A percentile compares a stretch with the other conserved stretches of the same genome.
phyloP scores from a whole-genome alignment of 2,888 invertebrate genomes.

The Blera fallax region DNA sequence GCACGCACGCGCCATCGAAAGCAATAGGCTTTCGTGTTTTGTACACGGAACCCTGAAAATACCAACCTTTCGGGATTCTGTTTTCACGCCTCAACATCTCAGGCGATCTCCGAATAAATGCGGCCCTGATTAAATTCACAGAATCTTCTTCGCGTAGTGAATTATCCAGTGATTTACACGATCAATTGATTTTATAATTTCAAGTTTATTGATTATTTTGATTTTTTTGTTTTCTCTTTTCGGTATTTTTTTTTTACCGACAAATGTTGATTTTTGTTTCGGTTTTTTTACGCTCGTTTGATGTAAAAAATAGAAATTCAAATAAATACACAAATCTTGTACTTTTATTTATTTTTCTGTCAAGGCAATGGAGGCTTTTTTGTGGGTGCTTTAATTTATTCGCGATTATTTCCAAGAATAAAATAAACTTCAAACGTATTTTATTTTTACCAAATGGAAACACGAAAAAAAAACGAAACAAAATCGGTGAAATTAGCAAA shows the following conservation, averaged over 20 bases:
- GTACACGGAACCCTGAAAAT: no score
- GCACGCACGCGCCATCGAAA: no score
- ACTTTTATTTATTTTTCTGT: slow-evolving; percentile 24
- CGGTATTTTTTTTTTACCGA: not conserved
- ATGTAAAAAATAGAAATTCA: slow-evolving; percentile 49
- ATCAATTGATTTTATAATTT: slow-evolving; percentile 48
- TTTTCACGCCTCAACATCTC: no score
- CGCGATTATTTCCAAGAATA: slow-evolving; percentile 33
- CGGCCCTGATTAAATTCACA: not conserved
- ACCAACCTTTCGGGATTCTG: no score
- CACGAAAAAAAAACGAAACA: not conserved
- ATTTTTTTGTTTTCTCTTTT: not conserved
- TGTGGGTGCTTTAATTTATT: slow-evolving; percentile 54
- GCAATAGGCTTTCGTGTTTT: no score
- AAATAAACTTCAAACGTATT: slow-evolving; percentile 46
- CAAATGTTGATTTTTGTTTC: not conserved
- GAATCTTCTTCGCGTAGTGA: not conserved
- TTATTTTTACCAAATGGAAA: slow-evolving; percentile 16
- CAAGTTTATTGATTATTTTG: slow-evolving; percentile 38
- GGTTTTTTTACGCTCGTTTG: slow-evolving; percentile 18
- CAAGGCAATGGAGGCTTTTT: slow-evolving; percentile 2
- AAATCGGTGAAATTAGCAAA: slow-evolving; percentile 34
- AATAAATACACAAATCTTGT: slow-evolving; percentile 49
- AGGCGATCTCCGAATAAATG: not conserved
- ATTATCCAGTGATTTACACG: slow-evolving; percentile 27